A percentile compares a stretch with the other conserved stretches of the same genome.
phyloP scores from a whole-genome alignment of 2,797 vertebrate species.

The Alauda arvensis region DNA sequence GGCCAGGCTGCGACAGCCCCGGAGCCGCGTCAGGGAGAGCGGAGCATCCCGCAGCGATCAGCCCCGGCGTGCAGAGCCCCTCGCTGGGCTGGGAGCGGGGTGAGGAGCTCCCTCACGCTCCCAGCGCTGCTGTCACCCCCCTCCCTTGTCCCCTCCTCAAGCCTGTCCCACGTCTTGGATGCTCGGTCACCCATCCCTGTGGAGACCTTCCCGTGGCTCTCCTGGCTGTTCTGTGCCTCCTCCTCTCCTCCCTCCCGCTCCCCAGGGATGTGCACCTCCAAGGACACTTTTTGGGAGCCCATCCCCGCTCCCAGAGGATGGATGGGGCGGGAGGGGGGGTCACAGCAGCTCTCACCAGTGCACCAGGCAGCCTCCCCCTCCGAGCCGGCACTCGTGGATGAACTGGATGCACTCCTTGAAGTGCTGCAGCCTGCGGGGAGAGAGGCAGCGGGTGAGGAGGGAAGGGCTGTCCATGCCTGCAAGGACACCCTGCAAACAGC shows the following conservation, averaged over 20 bases:
- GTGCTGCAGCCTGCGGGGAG: slow-evolving; percentile 78
- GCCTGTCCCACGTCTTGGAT: background rate
- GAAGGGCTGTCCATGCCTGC: background rate
- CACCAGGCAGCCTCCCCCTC: slow-evolving; percentile 84
- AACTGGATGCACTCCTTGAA: slow-evolving; percentile 87
- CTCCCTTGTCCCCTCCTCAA: background rate
- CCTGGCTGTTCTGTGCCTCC: accelerated
- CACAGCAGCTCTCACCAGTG: slow-evolving; percentile 78
- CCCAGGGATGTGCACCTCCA: accelerated
- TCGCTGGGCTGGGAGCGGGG: accelerated
- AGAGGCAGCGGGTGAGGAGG: background rate
- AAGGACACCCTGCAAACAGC: background rate
- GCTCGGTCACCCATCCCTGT: background rate
- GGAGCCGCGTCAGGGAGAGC: background rate
- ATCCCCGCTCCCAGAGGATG: background rate
- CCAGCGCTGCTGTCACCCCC: background rate
- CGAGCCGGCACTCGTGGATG: slow-evolving; percentile 84
- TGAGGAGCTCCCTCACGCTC: background rate
- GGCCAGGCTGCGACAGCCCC: slow-evolving; percentile 70
- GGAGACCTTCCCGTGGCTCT: background rate
- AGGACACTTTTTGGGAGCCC: background rate
- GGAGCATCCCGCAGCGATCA: background rate
- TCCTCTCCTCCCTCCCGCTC: background rate
- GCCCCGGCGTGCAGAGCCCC: background rate
- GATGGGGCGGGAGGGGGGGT: accelerated